Evolutionary conservation across 2,113 vertebrate genomes (phyloP).

Genomic region (Crotalus helleri): DNA sequence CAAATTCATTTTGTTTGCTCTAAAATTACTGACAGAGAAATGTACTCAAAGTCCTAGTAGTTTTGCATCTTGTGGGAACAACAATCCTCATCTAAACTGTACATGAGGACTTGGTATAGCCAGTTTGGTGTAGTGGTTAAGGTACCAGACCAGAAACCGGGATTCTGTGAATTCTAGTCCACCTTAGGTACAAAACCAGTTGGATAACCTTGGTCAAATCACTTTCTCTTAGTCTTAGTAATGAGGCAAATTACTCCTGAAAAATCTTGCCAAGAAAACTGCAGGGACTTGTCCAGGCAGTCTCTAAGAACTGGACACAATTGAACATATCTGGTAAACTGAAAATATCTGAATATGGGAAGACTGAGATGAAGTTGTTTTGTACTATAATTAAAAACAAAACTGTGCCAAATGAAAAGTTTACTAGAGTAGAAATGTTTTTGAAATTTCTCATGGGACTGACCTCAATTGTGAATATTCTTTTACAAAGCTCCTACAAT

Average conservation of each 20-base stretch:
- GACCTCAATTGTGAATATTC: conserved; percentile 44
- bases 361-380: conserved; percentile 17
- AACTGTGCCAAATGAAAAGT: conserved; percentile 2
- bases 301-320: neutral
- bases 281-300: neutral
- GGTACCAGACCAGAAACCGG: neutral
- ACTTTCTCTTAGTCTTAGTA: neutral
- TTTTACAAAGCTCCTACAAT: conserved; percentile 50
- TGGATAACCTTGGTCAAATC: neutral
- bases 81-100: neutral
- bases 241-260: neutral
- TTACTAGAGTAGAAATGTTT: neutral
- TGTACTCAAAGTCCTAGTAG: neutral
- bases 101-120: neutral
- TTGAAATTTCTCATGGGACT: conserved; percentile 18
- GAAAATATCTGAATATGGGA: neutral
- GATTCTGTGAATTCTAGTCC: neutral
- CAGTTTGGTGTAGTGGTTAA: neutral
- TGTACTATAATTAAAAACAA: conserved; percentile 26
- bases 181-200: neutral
- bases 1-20: neutral
- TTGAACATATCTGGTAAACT: neutral
- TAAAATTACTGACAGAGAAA: neutral
- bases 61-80: neutral
- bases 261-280: neutral